A percentile compares a stretch with the other conserved stretches of the same genome.
phyloP scores from a whole-genome alignment of 2,888 invertebrate species.

The Dicranocentrus wangi region DNA sequence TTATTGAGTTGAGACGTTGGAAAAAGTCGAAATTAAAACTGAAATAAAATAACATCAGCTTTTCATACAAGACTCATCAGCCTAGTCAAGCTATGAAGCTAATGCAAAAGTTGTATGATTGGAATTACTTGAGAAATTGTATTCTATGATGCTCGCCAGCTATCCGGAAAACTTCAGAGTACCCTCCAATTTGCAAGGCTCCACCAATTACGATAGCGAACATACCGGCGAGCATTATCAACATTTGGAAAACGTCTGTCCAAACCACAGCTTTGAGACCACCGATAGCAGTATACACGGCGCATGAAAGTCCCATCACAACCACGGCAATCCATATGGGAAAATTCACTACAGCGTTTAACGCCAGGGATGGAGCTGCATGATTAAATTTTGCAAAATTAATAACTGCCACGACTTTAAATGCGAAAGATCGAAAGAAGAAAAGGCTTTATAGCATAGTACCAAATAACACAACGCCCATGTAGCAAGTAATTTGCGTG shows the following conservation, averaged over 20 bases:
- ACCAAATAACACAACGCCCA: constrained; percentile 74
- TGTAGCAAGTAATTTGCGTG: constrained; percentile 65
- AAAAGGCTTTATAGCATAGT: constrained; percentile 72
- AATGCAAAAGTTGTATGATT: no score
- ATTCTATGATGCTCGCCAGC: constrained; percentile 62
- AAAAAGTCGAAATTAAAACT: constrained; percentile 71
- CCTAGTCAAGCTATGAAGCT: no score
- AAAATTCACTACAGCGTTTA: constrained; percentile 68
- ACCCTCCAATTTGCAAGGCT: constrained; percentile 66
- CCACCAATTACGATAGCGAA: constrained; percentile 64
- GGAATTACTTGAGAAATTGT: constrained; percentile 53
- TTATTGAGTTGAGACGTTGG: constrained; percentile 71
- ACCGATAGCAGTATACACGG: constrained; percentile 75
- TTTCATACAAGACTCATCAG: no score
- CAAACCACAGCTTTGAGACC: constrained; percentile 87
- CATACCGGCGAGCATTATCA: constrained; percentile 81
- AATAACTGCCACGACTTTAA: constrained; percentile 65
- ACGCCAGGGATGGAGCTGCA: constrained; percentile 65
- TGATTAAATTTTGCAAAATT: no score
- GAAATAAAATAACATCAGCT: not conserved
- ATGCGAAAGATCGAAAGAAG: constrained; percentile 71
- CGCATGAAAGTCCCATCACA: constrained; percentile 66
- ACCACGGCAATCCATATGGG: constrained; percentile 65
- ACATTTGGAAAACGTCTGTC: constrained; percentile 83
- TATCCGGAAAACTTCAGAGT: constrained; percentile 58